These are phyloP conservation scores for Heterodera carotae DNA, from an alignment of 1,140 invertebrate genomes.

Conservation along the genomic window DNA sequence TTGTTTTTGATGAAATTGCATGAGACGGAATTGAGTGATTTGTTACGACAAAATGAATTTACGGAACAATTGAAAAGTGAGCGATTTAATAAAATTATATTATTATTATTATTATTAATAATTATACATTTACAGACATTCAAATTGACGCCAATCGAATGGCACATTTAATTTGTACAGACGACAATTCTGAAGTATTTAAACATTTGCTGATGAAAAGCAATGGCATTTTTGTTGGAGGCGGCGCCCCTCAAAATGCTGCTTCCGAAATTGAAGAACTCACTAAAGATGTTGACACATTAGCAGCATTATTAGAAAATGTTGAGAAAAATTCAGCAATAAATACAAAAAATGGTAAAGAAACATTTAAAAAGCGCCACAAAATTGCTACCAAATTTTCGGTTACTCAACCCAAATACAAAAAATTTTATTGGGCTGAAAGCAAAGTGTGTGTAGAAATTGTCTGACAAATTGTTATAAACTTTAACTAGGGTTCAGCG, in stretches of 20 bases:
- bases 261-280: not conserved
- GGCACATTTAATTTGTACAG: not conserved
- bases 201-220: not conserved
- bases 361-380: too few species aligned
- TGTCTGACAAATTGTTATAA: too few species aligned
- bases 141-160: not conserved
- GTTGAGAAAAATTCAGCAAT: too few species aligned
- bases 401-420: too few species aligned
- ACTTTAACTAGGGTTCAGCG: too few species aligned
- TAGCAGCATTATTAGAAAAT: too few species aligned
- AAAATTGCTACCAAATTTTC: too few species aligned
- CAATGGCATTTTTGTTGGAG: not conserved
- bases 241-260: not conserved
- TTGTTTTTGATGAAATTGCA: not conserved
- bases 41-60: not conserved
- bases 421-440: too few species aligned
- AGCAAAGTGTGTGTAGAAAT: too few species aligned
- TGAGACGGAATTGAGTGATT: not conserved
- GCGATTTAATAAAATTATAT: not conserved
- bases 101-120: too few species aligned
- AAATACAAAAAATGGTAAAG: too few species aligned
- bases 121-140: not conserved
- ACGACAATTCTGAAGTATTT: constrained; percentile 1
- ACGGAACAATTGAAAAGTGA: constrained; percentile 5
- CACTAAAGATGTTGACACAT: too few species aligned